Conservation (phyloP, 2,797 vertebrate genomes). For the Acanthurus tractus region DNA sequence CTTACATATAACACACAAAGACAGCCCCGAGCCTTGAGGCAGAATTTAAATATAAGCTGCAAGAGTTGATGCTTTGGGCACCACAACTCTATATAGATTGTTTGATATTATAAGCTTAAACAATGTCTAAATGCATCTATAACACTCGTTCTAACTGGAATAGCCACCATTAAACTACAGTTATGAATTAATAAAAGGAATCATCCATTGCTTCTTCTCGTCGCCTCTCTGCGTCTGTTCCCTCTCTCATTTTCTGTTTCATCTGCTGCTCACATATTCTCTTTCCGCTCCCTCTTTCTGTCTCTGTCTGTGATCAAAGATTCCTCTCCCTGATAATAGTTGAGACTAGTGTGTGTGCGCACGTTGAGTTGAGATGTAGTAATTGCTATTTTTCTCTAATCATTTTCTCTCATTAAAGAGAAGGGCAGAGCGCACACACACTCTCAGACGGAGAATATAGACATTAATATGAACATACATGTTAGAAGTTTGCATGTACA, state of each 20-base stretch:
- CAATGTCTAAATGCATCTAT: slow-evolving; percentile 18
- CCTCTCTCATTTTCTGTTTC: slow-evolving; percentile 47
- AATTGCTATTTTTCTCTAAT: slow-evolving; percentile 56
- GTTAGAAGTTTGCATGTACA: slow-evolving; percentile 24
- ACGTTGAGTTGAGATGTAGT: slow-evolving; percentile 12
- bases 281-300: slow-evolving; percentile 56
- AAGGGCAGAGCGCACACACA: neutral
- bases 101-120: slow-evolving; percentile 27
- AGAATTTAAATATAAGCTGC: slow-evolving; percentile 20
- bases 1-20: slow-evolving; percentile 3
- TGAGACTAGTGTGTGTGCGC: slow-evolving; percentile 24
- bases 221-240: slow-evolving; percentile 38
- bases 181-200: slow-evolving; percentile 62
- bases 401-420: slow-evolving; percentile 70
- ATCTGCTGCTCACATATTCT: slow-evolving; percentile 70
- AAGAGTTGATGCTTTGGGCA: slow-evolving; percentile 1
- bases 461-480: neutral
- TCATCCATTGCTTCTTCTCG: slow-evolving; percentile 42
- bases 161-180: slow-evolving; percentile 37
- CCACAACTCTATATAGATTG: slow-evolving; percentile 12
- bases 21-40: neutral
- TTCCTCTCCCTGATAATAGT: slow-evolving; percentile 65
- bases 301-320: slow-evolving; percentile 75
- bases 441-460: neutral
- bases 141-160: slow-evolving; percentile 34